Percentiles rank a stretch among this genome's conserved stretches.
Conservation (phyloP, 1,140 invertebrate species). For the Chrysomallon squamiferum region DNA sequence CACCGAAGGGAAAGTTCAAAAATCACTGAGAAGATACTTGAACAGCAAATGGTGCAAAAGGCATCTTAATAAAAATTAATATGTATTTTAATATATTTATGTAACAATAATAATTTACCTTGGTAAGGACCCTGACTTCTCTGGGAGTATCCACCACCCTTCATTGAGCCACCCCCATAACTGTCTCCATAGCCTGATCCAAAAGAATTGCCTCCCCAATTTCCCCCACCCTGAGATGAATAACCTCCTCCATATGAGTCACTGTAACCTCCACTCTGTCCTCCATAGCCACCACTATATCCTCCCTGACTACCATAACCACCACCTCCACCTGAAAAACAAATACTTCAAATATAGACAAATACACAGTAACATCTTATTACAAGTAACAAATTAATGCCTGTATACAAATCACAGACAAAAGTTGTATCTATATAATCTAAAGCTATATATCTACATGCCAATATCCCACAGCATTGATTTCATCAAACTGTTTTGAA, state of each 20-base stretch:
- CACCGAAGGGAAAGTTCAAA: not conserved
- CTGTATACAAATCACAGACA: not conserved
- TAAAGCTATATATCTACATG: not conserved
- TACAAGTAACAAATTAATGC: not conserved
- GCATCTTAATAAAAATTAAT: too few species aligned
- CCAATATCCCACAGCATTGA: not conserved
- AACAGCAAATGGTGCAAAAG: not conserved
- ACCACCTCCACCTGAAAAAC: constrained; percentile 18
- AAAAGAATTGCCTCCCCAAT: constrained; percentile 17
- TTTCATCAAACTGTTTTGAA: not conserved
- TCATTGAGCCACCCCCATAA: constrained; percentile 37
- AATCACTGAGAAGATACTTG: not conserved
- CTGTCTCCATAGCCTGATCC: constrained; percentile 31
- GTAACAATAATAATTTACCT: constrained; percentile 13
- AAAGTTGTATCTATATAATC: not conserved
- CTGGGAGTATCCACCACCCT: constrained; percentile 23
- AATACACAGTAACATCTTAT: not conserved
- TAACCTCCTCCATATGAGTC: constrained; percentile 1
- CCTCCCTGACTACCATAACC: constrained; percentile 17
- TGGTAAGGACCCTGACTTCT: constrained; percentile 31
- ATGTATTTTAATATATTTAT: too few species aligned
- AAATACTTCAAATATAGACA: not conserved
- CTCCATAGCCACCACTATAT: not conserved
- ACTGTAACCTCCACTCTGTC: constrained; percentile 10
- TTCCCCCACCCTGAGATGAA: constrained; percentile 8